These are phyloP conservation scores for Melierax canorus DNA, from an alignment of 2,113 vertebrate species.

Conservation along the genomic window DNA sequence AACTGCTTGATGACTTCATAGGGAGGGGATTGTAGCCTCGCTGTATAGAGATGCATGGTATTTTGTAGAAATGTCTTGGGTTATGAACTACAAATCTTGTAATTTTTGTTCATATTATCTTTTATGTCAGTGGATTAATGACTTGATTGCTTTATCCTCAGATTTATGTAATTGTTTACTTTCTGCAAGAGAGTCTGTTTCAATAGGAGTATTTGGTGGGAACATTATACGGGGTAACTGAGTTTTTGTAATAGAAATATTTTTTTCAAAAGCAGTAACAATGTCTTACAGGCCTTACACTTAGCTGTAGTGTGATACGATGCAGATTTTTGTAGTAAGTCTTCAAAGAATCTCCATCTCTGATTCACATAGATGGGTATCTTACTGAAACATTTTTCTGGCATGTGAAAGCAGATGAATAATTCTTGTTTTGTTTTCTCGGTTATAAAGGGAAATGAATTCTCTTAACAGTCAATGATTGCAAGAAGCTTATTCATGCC, in stretches of 20 bases:
- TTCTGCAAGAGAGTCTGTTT: neutral
- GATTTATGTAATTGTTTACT: neutral
- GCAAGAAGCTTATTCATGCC: neutral
- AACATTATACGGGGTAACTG: neutral
- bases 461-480: neutral
- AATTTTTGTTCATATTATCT: neutral
- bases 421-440: neutral
- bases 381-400: neutral
- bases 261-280: neutral
- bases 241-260: neutral
- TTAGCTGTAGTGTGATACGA: neutral
- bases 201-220: neutral
- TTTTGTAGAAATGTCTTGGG: neutral
- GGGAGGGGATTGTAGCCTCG: neutral
- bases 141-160: neutral
- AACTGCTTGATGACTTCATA: neutral
- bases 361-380: neutral
- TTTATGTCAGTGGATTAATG: neutral
- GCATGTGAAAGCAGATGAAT: neutral
- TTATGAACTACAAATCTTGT: neutral
- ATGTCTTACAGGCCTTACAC: neutral
- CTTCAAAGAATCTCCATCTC: neutral
- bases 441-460: neutral
- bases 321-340: neutral
- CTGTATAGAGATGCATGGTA: neutral